These are phyloP conservation scores for Drosophila kuntzei DNA, from an alignment of 2,888 invertebrate genomes.

Conservation along the genomic window DNA sequence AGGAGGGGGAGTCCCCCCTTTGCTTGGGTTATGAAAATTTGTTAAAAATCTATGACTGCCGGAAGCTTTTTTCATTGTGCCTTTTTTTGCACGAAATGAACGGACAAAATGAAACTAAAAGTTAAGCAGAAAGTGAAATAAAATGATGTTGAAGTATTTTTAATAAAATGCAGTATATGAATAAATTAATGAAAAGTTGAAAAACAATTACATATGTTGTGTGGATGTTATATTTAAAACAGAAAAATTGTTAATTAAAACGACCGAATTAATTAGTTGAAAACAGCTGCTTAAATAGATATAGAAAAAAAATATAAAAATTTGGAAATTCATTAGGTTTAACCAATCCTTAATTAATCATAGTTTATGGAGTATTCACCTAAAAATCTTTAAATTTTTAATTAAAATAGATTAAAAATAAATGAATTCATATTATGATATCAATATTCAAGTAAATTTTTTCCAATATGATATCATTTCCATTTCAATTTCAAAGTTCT, in stretches of 20 bases:
- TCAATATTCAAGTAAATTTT: too few relatives aligned
- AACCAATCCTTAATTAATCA: too few relatives aligned
- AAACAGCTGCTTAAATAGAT: too few relatives aligned
- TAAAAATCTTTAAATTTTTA: too few relatives aligned
- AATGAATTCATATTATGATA: too few relatives aligned
- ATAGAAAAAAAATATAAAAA: too few relatives aligned
- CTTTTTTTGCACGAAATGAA: neutral
- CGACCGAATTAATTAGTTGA: too few relatives aligned
- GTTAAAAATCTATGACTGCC: slow-evolving; percentile 69
- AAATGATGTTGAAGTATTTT: neutral
- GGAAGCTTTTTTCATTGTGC: slow-evolving; percentile 40
- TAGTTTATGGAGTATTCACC: too few relatives aligned
- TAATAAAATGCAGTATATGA: neutral
- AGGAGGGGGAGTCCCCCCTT: neutral
- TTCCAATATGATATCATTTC: too few relatives aligned
- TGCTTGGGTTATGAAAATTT: slow-evolving; percentile 55
- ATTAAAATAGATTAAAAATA: too few relatives aligned
- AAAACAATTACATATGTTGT: neutral
- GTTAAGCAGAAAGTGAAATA: neutral
- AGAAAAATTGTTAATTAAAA: neutral
- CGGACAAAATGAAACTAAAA: neutral
- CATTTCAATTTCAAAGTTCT: neutral
- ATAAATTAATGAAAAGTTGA: neutral
- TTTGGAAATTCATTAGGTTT: too few relatives aligned
- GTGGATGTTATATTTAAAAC: neutral